Evolutionary conservation across 2,888 invertebrate species (phyloP), one percentile per base, ranked within the genome.

Genomic region (Megamerina dolium): DNA sequence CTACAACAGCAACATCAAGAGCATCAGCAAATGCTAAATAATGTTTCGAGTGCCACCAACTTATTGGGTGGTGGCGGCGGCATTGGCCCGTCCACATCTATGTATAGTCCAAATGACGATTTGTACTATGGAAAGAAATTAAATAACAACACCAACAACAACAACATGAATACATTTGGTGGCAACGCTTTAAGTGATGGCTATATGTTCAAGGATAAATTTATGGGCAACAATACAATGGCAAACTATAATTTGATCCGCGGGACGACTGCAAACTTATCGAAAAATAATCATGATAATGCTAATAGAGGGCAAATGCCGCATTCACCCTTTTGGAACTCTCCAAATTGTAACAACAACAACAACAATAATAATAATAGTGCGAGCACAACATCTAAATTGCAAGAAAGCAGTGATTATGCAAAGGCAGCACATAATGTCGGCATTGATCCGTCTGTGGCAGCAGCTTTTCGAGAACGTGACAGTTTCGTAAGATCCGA

Each of bases 401-500:
- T n/a, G n/a, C n/a, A n/a, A n/a, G n/a, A n/a, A n/a, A n/a, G n/a
- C n/a, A n/a, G n/a, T n/a, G n/a, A n/a, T n/a, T n/a, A n/a, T n/a
- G n/a, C n/a, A n/a, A n/a, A n/a, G n/a, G n/a, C n/a, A n/a, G n/a
- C n/a, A n/a, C n/a, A n/a, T n/a, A n/a, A n/a, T n/a, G n/a, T n/a
- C n/a, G 23, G 23, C 23, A 23, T 8, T 23, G 10, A 23, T 23
- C 10, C 23, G 10, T 8, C 23, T 8, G 23, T 23, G 10, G 6
- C 23, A 23, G 6, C 23, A 23, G 23, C 6, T 23, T 53, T 53
- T 41, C 52, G 52, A 16, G 55, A 55, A 47, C 47, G 55, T 14
- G 61, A 68, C 33, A 61, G 58, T 31, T 73, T 73, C 56, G 70
- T 72, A 13, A 74, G 77, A 21, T 74, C 77, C 23, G 78, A 78